These are phyloP conservation scores for Choloepus didactylus DNA, from an alignment of 2,797 vertebrate species.

Conservation along the genomic window DNA sequence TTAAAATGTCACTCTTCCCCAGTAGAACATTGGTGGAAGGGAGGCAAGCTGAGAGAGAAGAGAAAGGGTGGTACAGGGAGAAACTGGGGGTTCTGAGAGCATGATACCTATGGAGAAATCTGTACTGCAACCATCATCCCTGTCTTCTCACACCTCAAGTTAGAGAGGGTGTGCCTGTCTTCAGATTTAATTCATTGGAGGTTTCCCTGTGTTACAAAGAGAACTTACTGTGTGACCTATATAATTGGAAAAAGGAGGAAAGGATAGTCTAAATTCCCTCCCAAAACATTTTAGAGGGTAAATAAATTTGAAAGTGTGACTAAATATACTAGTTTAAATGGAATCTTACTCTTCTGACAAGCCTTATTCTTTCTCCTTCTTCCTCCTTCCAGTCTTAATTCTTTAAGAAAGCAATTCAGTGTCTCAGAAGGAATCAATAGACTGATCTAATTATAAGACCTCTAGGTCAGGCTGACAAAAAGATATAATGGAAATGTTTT, in stretches of 20 bases:
- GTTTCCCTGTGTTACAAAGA: not conserved
- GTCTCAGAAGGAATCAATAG: not conserved
- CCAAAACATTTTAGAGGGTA: not conserved
- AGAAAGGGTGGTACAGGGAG: not conserved
- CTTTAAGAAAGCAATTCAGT: not conserved
- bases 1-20: not conserved
- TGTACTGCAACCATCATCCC: not conserved
- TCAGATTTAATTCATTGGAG: not conserved
- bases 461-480: not conserved
- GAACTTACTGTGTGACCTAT: not conserved
- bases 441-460: not conserved
- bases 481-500: not conserved
- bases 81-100: not conserved
- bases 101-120: not conserved
- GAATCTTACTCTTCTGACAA: not conserved
- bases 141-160: not conserved
- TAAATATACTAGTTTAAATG: not conserved
- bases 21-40: not conserved
- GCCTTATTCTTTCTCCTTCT: not conserved
- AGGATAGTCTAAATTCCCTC: not conserved
- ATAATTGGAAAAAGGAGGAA: not conserved
- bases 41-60: not conserved
- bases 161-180: not conserved
- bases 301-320: conserved; percentile 54
- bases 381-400: not conserved